Evolutionary conservation across 2,888 invertebrate species (phyloP).

Genomic region (Lasioglossum lativentre): DNA sequence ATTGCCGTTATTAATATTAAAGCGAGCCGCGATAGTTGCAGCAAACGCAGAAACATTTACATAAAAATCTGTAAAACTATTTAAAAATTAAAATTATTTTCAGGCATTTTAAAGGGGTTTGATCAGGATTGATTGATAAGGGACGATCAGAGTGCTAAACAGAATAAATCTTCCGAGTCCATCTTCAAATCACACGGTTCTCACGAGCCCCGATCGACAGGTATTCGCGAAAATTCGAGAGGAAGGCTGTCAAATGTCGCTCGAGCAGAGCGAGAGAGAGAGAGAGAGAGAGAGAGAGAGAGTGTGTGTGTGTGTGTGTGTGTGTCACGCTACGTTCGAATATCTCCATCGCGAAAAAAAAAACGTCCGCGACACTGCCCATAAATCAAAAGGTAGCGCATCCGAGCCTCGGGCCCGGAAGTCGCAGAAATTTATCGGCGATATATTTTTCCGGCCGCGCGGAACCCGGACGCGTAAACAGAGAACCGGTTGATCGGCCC

Average conservation of each 20-base stretch:
- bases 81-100: no score
- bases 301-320: no score
- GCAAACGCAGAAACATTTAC: no score
- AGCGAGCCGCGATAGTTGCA: no score
- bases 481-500: slow-evolving; percentile 43
- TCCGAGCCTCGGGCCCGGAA: slow-evolving; percentile 33
- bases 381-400: slow-evolving; percentile 44
- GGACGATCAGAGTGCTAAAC: background rate
- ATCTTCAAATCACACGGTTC: background rate
- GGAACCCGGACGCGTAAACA: slow-evolving; percentile 32
- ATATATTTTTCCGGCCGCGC: slow-evolving; percentile 32
- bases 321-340: background rate
- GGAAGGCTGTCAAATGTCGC: slow-evolving; percentile 12
- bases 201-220: background rate
- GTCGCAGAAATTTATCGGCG: slow-evolving; percentile 51
- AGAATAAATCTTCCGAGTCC: background rate
- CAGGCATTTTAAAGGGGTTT: no score
- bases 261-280: background rate
- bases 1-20: no score
- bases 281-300: no score
- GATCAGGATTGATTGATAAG: no score
- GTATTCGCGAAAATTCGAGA: background rate
- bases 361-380: background rate
- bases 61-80: no score
- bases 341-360: background rate